Percentiles rank a stretch among this genome's conserved stretches.
phyloP scores from a whole-genome alignment of 2,888 invertebrate species.

The Euzetes globulus region DNA sequence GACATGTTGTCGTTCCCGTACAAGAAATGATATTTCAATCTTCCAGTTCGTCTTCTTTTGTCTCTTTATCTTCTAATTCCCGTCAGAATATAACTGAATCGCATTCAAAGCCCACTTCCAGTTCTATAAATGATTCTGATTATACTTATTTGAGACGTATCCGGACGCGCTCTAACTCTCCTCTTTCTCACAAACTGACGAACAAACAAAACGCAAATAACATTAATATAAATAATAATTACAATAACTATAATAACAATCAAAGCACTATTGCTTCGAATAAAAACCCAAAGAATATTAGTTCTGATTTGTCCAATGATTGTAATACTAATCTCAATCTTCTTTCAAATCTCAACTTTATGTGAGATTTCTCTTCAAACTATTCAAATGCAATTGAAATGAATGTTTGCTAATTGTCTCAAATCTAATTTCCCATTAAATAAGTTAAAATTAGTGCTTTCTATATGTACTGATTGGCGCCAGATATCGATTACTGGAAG shows the following conservation, averaged over 20 bases:
- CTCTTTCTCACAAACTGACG: neutral
- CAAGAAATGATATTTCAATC: slow-evolving; percentile 24
- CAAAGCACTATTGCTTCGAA: neutral
- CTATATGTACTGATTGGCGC: too few species aligned
- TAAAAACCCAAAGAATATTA: neutral
- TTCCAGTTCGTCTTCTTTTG: neutral
- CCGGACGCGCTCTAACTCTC: slow-evolving; percentile 31
- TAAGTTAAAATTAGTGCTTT: too few species aligned
- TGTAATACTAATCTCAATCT: slow-evolving; percentile 19
- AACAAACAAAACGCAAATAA: slow-evolving; percentile 3
- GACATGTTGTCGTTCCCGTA: slow-evolving; percentile 31
- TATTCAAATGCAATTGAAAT: neutral
- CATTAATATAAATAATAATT: slow-evolving; percentile 8
- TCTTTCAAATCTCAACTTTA: neutral
- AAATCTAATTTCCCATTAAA: too few species aligned
- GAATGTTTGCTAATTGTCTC: too few species aligned
- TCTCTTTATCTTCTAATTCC: neutral
- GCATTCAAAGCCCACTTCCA: neutral
- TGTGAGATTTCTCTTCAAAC: neutral
- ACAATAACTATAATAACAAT: neutral
- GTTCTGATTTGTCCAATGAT: neutral
- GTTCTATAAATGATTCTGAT: neutral
- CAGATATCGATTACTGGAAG: too few species aligned
- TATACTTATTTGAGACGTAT: neutral
- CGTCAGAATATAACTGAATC: neutral